Base-by-base conservation (phyloP, 2,797 vertebrate species). In the Cyprinella venusta region DNA sequence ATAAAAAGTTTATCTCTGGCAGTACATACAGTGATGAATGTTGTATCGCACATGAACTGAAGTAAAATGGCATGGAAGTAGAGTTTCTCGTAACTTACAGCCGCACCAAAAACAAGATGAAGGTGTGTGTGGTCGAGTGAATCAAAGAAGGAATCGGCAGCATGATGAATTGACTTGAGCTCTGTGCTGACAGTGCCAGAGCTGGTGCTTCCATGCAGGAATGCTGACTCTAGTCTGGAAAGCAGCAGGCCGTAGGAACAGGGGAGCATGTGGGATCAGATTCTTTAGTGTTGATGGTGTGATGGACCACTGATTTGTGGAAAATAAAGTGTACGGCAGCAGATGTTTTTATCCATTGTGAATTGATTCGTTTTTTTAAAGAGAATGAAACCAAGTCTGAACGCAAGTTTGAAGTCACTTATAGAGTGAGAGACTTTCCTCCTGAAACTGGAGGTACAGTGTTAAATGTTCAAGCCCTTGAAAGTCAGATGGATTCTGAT, bases 211-310 rank as follows among this genome's bases (percentile, higher is more conserved):
- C 5, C 80, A 65, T 30, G 52, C 18, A 13, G 40, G 69, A 83
- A 59, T 19, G 85, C 85, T 86, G 69, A 79, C 85, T 61, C 38
- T 10, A 48, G 59, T 61, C 64, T 75, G 16, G 63, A 82, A 72
- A 78, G 69, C 19, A 45, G 75, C 45, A 54, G 64, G 79, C 33
- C 10, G 48, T 8, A 56, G 54, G 16, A 24, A 52, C 50, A 19
- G 26, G 45, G 26, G 45, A 78, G 54, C 33, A 65, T 38, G 56
- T 84, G 30, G 10, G 4, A 30, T 71, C 52, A 69, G 12, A 76
- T 45, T 59, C 3, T 48, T 63, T 45, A 3, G 16, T 67, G 71
- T 63, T 65, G 42, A n/a, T 63, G 24, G 24, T 63, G 24, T 63
- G 59, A 63, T 54, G 40, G n/a, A 18, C 52, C 19, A 10, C 6